Conservation (phyloP, 2,888 invertebrate species). For the Leucoptera coffeella region DNA sequence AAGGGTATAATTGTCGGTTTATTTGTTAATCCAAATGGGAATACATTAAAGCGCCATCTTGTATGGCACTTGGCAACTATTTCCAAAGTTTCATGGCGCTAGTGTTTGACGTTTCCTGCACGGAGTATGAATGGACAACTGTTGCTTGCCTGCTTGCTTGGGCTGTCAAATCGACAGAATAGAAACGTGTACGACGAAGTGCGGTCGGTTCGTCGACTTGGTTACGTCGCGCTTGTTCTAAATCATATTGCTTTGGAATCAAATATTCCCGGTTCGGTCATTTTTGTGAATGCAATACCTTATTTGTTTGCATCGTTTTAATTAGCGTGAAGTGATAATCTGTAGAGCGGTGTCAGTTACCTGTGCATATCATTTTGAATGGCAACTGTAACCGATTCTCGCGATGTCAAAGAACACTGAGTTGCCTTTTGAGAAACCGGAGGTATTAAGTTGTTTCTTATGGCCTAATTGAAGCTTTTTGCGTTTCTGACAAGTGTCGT, state of each 20-base stretch:
- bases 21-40: no score
- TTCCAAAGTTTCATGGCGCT: no score
- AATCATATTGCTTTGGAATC: constrained; percentile 20
- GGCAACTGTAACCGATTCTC: constrained; percentile 44
- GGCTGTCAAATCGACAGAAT: no score
- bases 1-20: no score
- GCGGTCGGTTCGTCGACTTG: constrained; percentile 51
- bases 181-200: constrained; percentile 53
- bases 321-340: constrained; percentile 39
- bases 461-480: constrained; percentile 39
- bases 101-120: no score
- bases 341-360: constrained; percentile 31
- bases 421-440: constrained; percentile 48
- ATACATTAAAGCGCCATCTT: no score
- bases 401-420: constrained; percentile 50
- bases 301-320: constrained; percentile 39
- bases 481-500: constrained; percentile 43
- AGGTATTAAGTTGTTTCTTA: constrained; percentile 50
- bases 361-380: constrained; percentile 39
- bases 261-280: no score
- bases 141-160: no score
- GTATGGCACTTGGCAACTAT: no score
- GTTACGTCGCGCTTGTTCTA: constrained; percentile 44
- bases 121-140: constrained; percentile 4
- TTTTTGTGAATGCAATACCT: constrained; percentile 49